A percentile compares a stretch with the other conserved stretches of the same genome.
Conservation (phyloP, 2,888 invertebrate species). For the Isoperla grammatica region DNA sequence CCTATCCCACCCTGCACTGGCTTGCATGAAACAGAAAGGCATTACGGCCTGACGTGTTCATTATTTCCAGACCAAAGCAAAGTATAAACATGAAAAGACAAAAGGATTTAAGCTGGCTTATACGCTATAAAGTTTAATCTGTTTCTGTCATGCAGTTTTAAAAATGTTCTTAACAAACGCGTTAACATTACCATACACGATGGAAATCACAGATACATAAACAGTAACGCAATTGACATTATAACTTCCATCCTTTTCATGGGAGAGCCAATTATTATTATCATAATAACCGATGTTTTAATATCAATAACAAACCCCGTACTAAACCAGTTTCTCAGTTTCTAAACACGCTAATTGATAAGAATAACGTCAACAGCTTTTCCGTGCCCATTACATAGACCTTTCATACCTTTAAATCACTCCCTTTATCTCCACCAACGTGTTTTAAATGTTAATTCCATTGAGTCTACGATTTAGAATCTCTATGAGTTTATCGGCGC, state of each 20-base stretch:
- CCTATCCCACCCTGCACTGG: no score
- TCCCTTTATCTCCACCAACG: background rate
- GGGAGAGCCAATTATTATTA: slow-evolving; percentile 18
- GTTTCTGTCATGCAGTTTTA: background rate
- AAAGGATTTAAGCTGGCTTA: no score
- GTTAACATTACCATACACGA: slow-evolving; percentile 14
- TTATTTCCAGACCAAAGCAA: no score
- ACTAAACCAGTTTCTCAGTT: slow-evolving; percentile 10
- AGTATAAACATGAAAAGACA: no score
- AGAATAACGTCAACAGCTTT: slow-evolving; percentile 12
- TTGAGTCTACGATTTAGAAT: no score
- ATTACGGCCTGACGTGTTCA: no score
- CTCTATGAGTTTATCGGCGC: no score
- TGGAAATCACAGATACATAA: background rate
- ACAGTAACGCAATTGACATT: slow-evolving; percentile 12
- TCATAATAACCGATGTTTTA: slow-evolving; percentile 22
- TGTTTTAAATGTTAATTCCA: no score
- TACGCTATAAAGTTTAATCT: background rate
- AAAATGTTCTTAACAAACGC: background rate
- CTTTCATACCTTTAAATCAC: background rate
- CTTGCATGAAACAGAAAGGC: no score
- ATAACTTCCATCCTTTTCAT: slow-evolving; percentile 3
- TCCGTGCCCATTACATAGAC: background rate
- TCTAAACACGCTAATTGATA: slow-evolving; percentile 17
- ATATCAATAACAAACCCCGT: slow-evolving; percentile 17